These are phyloP conservation scores for Nycticryphes semicollaris DNA, from an alignment of 2,113 vertebrate genomes.

Conservation along the genomic window DNA sequence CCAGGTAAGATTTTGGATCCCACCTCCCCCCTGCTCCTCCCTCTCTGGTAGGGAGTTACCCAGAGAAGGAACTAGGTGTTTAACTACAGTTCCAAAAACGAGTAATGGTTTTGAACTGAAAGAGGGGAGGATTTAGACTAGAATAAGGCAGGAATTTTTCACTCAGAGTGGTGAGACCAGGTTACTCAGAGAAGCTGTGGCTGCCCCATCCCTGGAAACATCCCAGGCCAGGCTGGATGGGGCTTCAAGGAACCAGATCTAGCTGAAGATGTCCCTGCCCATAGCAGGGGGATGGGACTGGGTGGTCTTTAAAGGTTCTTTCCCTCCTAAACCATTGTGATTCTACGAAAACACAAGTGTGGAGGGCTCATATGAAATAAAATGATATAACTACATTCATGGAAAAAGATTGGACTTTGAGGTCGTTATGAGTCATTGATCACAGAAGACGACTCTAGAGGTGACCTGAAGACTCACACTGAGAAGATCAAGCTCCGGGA, in stretches of 20 bases:
- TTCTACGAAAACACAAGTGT: background rate
- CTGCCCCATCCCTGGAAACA: no score
- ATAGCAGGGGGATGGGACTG: no score
- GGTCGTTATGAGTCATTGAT: accelerated
- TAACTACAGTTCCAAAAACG: background rate
- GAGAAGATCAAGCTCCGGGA: no score
- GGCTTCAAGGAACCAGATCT: no score
- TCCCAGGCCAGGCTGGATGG: no score
- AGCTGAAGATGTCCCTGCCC: no score
- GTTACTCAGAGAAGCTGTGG: no score
- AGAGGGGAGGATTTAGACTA: no score
- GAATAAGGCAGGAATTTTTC: no score
- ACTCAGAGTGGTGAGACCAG: no score
- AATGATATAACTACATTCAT: accelerated
- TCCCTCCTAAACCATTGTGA: background rate
- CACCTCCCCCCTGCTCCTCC: no score
- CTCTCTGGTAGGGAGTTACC: background rate
- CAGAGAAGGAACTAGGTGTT: background rate
- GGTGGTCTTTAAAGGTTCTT: no score
- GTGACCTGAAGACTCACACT: background rate
- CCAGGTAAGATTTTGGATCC: background rate
- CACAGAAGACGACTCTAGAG: background rate
- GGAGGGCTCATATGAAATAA: background rate
- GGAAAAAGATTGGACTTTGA: background rate
- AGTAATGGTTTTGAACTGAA: background rate